Conservation (phyloP, 53 echinoderm and acorn worm genomes). For the Actinopyga echinites region DNA sequence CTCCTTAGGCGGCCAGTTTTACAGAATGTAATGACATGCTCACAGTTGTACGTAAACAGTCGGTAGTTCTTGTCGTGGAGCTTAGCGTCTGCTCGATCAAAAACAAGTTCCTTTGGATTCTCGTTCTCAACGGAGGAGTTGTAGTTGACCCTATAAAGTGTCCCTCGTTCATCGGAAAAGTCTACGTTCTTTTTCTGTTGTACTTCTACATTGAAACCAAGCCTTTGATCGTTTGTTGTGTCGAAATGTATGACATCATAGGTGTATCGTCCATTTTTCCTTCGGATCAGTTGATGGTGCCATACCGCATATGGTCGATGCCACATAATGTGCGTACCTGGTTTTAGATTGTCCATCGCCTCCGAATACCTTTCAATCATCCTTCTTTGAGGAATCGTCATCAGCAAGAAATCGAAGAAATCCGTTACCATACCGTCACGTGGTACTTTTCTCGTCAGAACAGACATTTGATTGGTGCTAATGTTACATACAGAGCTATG, state of each 20-base stretch:
- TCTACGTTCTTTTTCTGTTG: neutral
- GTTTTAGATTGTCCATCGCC: neutral
- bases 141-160: constrained; percentile 9
- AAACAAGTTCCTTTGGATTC: neutral
- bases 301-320: constrained; percentile 2
- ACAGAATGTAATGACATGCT: neutral
- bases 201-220: constrained; percentile 13
- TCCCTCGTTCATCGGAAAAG: neutral
- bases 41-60: constrained; percentile 18
- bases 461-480: neutral
- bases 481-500: neutral
- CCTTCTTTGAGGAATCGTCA: constrained; percentile 7
- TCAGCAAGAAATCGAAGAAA: constrained; percentile 1
- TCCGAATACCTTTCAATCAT: neutral
- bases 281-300: constrained; percentile 15
- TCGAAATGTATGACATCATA: constrained; percentile 24
- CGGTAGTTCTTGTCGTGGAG: constrained; percentile 9
- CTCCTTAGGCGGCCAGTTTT: constrained; percentile 4
- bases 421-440: neutral
- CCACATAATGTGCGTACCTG: constrained; percentile 28
- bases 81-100: constrained; percentile 22
- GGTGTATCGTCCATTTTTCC: neutral
- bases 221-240: constrained; percentile 13
- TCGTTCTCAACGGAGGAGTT: neutral
- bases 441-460: neutral